A percentile compares a stretch with the other conserved stretches of the same genome.
Evolutionary conservation across 1,140 invertebrate genomes (phyloP).

Genomic region (Drosophila albomicans): DNA sequence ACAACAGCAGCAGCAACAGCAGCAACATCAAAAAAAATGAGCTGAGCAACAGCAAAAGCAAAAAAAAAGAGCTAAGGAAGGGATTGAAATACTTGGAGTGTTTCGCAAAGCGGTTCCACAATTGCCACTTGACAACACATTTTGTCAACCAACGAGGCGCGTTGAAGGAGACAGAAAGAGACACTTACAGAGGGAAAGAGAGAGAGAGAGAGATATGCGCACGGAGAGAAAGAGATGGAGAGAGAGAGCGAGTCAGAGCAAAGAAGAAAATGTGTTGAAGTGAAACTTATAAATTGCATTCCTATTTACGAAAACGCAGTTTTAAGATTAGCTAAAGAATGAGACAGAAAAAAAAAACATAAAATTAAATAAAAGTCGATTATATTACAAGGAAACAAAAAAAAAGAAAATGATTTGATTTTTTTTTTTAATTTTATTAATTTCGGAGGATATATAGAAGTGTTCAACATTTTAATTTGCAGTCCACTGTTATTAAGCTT

Average conservation of each 20-base stretch:
- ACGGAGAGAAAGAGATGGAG: too few species aligned
- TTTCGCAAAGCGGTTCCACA: constrained; percentile 3
- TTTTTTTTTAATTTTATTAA: too few species aligned
- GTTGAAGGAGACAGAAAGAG: background rate
- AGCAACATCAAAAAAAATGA: background rate
- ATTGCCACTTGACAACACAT: constrained; percentile 25
- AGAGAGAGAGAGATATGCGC: background rate
- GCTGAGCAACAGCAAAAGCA: background rate
- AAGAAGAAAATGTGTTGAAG: background rate
- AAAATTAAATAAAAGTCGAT: too few species aligned
- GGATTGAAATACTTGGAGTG: constrained; percentile 38
- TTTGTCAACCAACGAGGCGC: constrained; percentile 21
- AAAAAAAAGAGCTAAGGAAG: constrained; percentile 14
- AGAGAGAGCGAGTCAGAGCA: background rate
- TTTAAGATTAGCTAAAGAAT: background rate
- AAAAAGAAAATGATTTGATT: too few species aligned
- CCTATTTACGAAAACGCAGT: background rate
- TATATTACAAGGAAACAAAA: too few species aligned
- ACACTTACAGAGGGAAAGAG: background rate
- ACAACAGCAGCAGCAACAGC: background rate
- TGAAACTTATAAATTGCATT: background rate
- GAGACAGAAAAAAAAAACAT: too few species aligned
- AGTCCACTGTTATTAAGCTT: too few species aligned
- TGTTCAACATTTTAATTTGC: too few species aligned
- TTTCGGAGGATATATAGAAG: too few species aligned